A percentile compares a stretch with the other conserved stretches of the same genome.
Conservation (phyloP, 2,797 vertebrate species). For the Takifugu ocellatus region DNA sequence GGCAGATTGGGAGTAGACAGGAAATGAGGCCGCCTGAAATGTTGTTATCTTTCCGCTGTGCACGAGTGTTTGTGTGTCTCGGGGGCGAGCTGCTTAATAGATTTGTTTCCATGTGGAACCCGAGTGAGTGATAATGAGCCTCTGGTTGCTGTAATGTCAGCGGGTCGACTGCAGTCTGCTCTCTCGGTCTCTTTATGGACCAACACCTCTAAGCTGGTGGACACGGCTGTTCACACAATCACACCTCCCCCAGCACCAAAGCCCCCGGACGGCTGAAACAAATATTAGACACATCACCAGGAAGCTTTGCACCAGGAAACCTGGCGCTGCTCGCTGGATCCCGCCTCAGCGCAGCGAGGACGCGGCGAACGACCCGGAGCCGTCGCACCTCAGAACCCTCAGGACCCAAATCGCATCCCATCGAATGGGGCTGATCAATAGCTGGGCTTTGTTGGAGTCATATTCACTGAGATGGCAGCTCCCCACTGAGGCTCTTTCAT, state of each 20-base stretch:
- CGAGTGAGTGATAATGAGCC: slow-evolving; percentile 37
- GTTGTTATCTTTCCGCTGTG: slow-evolving; percentile 15
- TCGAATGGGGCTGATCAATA: background rate
- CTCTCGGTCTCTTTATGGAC: slow-evolving; percentile 18
- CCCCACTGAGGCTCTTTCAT: background rate
- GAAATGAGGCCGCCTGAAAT: slow-evolving; percentile 34
- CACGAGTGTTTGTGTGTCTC: background rate
- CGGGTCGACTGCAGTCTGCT: slow-evolving; percentile 20
- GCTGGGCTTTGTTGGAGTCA: background rate
- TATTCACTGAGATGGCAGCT: background rate
- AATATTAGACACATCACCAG: too few species aligned
- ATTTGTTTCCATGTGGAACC: slow-evolving; percentile 46
- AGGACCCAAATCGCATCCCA: background rate
- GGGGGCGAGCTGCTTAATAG: slow-evolving; percentile 37
- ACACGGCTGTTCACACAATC: background rate
- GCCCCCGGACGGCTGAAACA: background rate
- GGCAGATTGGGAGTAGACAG: slow-evolving; percentile 3
- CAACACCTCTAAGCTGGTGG: slow-evolving; percentile 1
- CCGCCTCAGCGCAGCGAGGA: too few species aligned
- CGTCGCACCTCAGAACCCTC: background rate
- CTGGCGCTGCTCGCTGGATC: too few species aligned
- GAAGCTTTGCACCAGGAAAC: too few species aligned
- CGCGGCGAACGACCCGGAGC: too few species aligned
- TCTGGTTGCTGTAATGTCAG: slow-evolving; percentile 45
- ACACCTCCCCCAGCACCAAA: background rate